Conservation (phyloP, 2,113 vertebrate species). For the Callocephalon fimbriatum region DNA sequence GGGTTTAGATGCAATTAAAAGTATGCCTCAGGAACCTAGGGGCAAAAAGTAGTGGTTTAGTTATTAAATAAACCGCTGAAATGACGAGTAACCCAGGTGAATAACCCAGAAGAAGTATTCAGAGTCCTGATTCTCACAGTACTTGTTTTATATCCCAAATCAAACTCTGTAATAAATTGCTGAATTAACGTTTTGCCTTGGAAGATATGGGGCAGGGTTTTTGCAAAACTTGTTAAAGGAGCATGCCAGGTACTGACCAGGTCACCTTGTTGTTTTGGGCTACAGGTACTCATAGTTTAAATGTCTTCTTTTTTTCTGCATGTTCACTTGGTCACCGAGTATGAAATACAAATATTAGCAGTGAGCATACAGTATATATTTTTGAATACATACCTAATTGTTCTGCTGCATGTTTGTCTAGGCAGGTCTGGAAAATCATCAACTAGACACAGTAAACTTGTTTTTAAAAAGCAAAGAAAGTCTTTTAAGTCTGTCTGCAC, state of each 20-base stretch:
- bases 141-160: not conserved
- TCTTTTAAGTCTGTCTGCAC: conserved; percentile 73
- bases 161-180: not conserved
- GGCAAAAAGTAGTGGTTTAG: not conserved
- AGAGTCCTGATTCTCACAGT: not conserved
- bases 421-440: conserved; percentile 94
- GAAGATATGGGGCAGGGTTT: not conserved
- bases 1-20: not conserved
- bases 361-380: fast-evolving
- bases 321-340: too few relatives aligned
- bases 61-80: not conserved
- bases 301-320: not conserved
- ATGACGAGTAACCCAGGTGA: not conserved
- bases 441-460: conserved; percentile 94
- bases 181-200: not conserved
- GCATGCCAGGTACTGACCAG: not conserved
- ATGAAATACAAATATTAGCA: not conserved
- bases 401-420: conserved; percentile 20
- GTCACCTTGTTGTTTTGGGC: not conserved
- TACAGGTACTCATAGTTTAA: not conserved
- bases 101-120: not conserved
- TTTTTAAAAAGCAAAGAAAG: conserved; percentile 96
- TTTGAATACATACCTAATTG: not conserved
- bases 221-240: not conserved
- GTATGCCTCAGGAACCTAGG: not conserved